phyloP scores from a whole-genome alignment of 2,888 invertebrate species.

The Antheraea yamamai region DNA sequence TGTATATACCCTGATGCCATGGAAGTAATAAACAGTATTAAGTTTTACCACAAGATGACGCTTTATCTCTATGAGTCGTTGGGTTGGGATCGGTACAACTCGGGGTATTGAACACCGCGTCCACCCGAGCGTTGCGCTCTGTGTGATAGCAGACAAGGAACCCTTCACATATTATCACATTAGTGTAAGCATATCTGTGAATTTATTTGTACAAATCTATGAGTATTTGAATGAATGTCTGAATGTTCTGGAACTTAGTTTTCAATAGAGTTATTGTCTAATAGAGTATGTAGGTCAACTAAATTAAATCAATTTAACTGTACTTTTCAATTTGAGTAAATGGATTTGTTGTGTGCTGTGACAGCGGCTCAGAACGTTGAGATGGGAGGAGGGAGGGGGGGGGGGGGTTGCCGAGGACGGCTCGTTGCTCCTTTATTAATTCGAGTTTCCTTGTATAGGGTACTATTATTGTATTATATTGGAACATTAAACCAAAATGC shows the following conservation, averaged over 20 bases:
- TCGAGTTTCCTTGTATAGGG: not conserved
- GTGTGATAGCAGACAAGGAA: too few species aligned
- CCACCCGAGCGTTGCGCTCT: not conserved
- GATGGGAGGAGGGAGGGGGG: not conserved
- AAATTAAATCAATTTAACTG: not conserved
- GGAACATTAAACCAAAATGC: constrained; percentile 31
- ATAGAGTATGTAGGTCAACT: too few species aligned
- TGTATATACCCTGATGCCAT: not conserved
- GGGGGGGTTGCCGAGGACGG: not conserved
- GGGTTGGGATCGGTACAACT: not conserved
- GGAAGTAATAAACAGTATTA: constrained; percentile 3
- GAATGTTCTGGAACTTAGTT: not conserved
- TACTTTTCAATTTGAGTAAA: not conserved
- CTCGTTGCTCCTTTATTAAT: not conserved
- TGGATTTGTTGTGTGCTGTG: not conserved
- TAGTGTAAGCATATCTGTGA: not conserved
- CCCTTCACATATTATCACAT: not conserved
- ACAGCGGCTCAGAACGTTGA: not conserved
- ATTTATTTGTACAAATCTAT: not conserved
- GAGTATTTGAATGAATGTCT: not conserved
- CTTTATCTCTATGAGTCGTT: not conserved
- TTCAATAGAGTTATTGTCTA: not conserved
- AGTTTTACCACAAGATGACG: not conserved
- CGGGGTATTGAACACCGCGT: not conserved
- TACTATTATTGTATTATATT: constrained; percentile 24